Conservation (phyloP, 92 coral and sea anemone species). For the Metridium senile region DNA sequence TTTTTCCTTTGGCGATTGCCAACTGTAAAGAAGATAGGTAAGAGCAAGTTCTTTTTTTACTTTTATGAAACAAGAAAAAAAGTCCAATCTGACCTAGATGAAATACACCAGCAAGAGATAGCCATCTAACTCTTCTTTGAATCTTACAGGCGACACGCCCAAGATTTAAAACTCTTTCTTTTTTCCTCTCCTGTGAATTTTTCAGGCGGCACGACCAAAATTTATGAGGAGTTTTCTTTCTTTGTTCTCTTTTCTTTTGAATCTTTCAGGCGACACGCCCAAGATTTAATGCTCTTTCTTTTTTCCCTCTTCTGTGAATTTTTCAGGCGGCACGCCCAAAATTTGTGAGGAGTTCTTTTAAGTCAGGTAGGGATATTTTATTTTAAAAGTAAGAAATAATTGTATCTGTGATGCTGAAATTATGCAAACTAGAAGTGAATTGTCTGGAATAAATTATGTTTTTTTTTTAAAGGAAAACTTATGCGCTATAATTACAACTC, state of each 20-base stretch:
- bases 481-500: neutral
- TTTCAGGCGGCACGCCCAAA: too few species aligned
- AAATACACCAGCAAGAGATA: neutral
- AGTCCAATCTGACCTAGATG: too few species aligned
- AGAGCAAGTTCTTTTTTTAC: neutral
- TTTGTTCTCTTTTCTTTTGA: neutral
- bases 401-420: too few species aligned
- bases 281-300: neutral
- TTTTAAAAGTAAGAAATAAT: too few species aligned
- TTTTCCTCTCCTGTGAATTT: neutral
- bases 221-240: neutral
- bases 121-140: neutral
- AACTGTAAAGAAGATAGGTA: constrained; percentile 48
- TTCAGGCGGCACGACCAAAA: neutral
- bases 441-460: neutral
- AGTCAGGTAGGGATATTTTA: too few species aligned
- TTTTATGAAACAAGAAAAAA: too few species aligned
- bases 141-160: neutral
- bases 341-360: neutral
- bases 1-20: constrained; percentile 43
- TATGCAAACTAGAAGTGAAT: neutral
- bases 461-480: constrained; percentile 3
- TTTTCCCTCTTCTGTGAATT: neutral
- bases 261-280: constrained; percentile 25
- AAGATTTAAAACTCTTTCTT: too few species aligned